Conservation (phyloP, 1,140 invertebrate species). For the Drosophila orosa region DNA sequence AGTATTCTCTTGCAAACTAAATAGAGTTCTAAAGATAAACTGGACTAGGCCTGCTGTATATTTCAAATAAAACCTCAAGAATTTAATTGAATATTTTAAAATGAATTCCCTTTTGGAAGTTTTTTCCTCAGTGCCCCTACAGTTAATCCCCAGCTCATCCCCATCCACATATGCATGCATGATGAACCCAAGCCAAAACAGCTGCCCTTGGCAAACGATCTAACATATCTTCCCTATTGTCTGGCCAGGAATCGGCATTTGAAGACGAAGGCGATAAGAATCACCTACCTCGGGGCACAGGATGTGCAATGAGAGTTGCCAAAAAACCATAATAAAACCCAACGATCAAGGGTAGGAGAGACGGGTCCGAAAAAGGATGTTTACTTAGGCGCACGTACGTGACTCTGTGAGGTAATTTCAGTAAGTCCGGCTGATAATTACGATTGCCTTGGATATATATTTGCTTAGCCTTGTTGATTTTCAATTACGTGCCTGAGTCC, state of each 20-base stretch:
- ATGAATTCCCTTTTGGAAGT: not conserved
- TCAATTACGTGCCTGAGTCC: slow-evolving; percentile 63
- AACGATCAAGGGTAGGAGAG: not conserved
- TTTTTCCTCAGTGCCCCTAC: slow-evolving; percentile 11
- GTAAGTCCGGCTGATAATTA: slow-evolving; percentile 41
- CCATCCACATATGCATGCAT: slow-evolving; percentile 17
- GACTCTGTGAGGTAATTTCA: slow-evolving; percentile 65
- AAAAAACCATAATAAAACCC: slow-evolving; percentile 39
- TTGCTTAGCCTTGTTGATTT: slow-evolving; percentile 71
- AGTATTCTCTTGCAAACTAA: not conserved
- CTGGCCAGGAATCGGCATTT: slow-evolving; percentile 39
- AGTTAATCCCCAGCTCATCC: slow-evolving; percentile 58
- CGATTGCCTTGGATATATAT: slow-evolving; percentile 66
- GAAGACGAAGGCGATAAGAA: slow-evolving; percentile 64
- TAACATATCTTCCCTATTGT: slow-evolving; percentile 34
- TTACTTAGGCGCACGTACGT: slow-evolving; percentile 74
- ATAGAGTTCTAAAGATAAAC: not conserved
- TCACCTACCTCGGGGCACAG: slow-evolving; percentile 46
- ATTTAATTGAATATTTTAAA: not conserved
- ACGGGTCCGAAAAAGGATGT: slow-evolving; percentile 58
- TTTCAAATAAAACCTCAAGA: not conserved
- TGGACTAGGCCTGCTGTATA: not conserved
- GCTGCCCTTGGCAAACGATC: slow-evolving; percentile 48
- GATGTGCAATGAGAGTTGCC: slow-evolving; percentile 62
- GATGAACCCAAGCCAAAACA: slow-evolving; percentile 26